These are phyloP conservation scores for Eurystomus gularis DNA, from an alignment of 2,113 vertebrate genomes.

Conservation along the genomic window DNA sequence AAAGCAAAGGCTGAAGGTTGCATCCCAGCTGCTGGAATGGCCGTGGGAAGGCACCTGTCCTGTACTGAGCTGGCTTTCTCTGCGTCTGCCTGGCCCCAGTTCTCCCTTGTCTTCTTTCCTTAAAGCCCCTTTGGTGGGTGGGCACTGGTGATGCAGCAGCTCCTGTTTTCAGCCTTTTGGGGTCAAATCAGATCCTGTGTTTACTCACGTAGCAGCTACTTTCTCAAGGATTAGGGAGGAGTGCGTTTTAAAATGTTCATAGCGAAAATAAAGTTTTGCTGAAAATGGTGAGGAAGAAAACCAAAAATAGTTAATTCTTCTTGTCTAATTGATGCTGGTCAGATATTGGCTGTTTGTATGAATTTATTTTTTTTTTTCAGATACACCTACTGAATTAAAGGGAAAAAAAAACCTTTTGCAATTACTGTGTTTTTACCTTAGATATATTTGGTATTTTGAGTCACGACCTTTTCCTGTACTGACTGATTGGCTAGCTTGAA, in stretches of 20 bases:
- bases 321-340: neutral
- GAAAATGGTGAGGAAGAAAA: neutral
- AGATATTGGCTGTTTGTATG: neutral
- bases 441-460: neutral
- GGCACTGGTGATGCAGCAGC: rapidly evolving
- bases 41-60: rapidly evolving
- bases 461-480: neutral
- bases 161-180: neutral
- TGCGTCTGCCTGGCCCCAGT: neutral
- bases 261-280: neutral
- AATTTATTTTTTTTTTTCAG: neutral
- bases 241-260: neutral
- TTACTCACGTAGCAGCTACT: neutral
- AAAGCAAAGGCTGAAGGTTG: neutral
- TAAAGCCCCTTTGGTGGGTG: rapidly evolving
- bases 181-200: neutral
- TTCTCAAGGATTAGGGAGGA: neutral
- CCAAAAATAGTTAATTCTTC: neutral
- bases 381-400: neutral
- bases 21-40: rapidly evolving
- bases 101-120: rapidly evolving
- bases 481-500: neutral
- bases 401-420: neutral
- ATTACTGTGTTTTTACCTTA: neutral
- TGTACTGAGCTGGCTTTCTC: neutral